Conservation (phyloP, 2,888 invertebrate genomes). For the Chymomyza fuscimana region DNA sequence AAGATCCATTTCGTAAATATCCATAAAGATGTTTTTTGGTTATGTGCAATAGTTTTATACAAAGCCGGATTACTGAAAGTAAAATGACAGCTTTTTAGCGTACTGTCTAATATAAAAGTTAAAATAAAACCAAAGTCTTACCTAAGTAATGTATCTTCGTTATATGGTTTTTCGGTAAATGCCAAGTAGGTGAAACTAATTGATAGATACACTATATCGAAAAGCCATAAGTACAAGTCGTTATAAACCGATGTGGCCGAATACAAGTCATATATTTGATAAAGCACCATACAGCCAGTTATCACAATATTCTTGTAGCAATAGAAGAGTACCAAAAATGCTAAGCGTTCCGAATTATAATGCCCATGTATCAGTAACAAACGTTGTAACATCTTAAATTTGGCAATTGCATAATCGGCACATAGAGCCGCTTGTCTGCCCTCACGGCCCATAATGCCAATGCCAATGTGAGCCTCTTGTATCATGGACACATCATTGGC, state of each 20-base stretch:
- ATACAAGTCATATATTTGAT: slow-evolving; percentile 81
- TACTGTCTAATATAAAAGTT: no score
- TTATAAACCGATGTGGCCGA: slow-evolving; percentile 85
- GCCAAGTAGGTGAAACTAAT: slow-evolving; percentile 86
- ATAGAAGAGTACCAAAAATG: slow-evolving; percentile 88
- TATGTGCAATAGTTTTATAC: slow-evolving; percentile 83
- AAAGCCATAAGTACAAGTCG: slow-evolving; percentile 86
- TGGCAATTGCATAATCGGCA: slow-evolving; percentile 91
- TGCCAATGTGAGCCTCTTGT: slow-evolving; percentile 95
- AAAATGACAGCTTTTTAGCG: not conserved
- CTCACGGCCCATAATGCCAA: slow-evolving; percentile 87
- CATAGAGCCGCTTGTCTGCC: slow-evolving; percentile 85
- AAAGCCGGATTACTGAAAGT: slow-evolving; percentile 82
- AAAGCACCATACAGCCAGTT: slow-evolving; percentile 82
- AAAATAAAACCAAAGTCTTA: slow-evolving; percentile 71
- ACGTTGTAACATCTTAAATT: slow-evolving; percentile 87
- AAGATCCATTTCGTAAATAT: slow-evolving; percentile 83
- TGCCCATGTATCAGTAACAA: slow-evolving; percentile 90
- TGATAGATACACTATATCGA: slow-evolving; percentile 87
- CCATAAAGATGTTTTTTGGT: slow-evolving; percentile 83
- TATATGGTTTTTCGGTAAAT: slow-evolving; percentile 86
- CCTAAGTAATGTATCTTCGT: slow-evolving; percentile 81
- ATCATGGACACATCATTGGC: slow-evolving; percentile 99
- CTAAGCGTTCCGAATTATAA: slow-evolving; percentile 88
- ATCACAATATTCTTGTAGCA: slow-evolving; percentile 91